Percentiles rank a stretch among this genome's conserved stretches.
These are phyloP conservation scores for Lemur catta DNA, from an alignment of 2,797 vertebrate genomes.

Conservation along the genomic window DNA sequence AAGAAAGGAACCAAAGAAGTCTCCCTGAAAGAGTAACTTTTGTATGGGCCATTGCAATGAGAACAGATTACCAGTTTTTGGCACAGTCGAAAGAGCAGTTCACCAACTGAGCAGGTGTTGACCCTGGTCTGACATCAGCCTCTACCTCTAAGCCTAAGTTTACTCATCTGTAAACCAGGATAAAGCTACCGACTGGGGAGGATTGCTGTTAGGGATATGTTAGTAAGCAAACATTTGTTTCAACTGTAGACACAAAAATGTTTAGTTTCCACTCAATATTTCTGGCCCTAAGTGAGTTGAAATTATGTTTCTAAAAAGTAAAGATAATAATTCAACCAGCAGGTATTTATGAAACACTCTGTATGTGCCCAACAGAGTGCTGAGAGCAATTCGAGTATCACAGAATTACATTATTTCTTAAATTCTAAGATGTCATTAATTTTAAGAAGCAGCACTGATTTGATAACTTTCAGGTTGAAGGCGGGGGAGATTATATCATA, in stretches of 20 bases:
- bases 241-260: not conserved
- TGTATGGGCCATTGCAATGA: not conserved
- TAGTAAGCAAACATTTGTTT: not conserved
- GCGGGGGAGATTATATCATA: not conserved
- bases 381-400: not conserved
- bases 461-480: not conserved
- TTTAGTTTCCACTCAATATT: not conserved
- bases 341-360: not conserved
- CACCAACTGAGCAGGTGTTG: not conserved
- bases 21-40: not conserved
- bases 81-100: not conserved
- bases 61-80: not conserved
- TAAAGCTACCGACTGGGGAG: not conserved
- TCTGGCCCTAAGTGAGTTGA: not conserved
- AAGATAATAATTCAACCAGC: not conserved
- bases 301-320: not conserved
- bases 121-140: not conserved
- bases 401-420: not conserved
- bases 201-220: not conserved
- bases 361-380: not conserved
- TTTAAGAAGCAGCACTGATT: not conserved
- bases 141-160: not conserved
- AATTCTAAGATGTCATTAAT: not conserved
- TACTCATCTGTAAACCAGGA: not conserved
- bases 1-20: not conserved